These are phyloP conservation scores for Amiota communis DNA, from an alignment of 2,888 invertebrate species.

Conservation along the genomic window DNA sequence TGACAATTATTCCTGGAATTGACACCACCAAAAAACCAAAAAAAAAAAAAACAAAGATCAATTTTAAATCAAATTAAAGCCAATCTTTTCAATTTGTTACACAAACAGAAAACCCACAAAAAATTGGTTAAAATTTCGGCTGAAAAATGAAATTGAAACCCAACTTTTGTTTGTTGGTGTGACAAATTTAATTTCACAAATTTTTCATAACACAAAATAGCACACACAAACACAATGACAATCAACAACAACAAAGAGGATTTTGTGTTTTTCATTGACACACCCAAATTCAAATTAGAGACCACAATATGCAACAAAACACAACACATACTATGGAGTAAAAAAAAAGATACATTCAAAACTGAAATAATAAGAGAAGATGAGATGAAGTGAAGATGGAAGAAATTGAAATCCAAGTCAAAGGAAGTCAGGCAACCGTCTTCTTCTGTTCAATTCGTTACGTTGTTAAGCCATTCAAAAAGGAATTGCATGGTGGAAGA, in stretches of 20 bases:
- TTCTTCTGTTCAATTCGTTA: conserved; percentile 8
- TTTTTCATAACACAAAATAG: conserved; percentile 44
- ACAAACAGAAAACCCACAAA: conserved; percentile 38
- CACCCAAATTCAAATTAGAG: conserved; percentile 19
- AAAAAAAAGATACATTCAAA: not conserved
- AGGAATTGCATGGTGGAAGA: conserved; percentile 17
- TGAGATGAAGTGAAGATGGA: too few species aligned
- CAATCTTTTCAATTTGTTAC: conserved; percentile 49
- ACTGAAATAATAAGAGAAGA: too few species aligned
- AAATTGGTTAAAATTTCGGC: conserved; percentile 22
- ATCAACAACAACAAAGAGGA: conserved; percentile 32
- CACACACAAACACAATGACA: not conserved
- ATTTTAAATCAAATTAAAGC: conserved; percentile 21
- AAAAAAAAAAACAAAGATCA: too few species aligned
- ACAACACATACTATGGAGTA: not conserved
- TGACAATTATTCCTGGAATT: not conserved
- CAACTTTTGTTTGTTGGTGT: conserved; percentile 42
- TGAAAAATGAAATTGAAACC: conserved; percentile 32
- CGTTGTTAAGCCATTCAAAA: not conserved
- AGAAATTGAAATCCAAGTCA: too few species aligned
- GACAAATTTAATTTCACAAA: conserved; percentile 59
- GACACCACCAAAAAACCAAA: too few species aligned
- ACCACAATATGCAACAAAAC: conserved; percentile 19
- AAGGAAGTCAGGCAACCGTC: too few species aligned
- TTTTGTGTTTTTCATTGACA: conserved; percentile 24